Conservation (phyloP, 2,797 vertebrate genomes). For the Cirrhinus molitorella region DNA sequence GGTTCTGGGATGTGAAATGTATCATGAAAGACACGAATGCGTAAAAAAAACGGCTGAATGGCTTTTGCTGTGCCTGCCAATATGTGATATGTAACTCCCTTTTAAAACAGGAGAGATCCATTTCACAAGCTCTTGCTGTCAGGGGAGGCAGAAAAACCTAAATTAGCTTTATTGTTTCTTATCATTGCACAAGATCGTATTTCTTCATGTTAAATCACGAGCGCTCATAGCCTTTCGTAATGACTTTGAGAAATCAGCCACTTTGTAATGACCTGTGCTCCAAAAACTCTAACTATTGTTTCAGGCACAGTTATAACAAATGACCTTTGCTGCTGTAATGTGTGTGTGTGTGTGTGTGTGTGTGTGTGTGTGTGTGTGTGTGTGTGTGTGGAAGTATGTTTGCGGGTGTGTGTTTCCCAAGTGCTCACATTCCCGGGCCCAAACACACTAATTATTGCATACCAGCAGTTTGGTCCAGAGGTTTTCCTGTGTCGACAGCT, state of each 20-base stretch:
- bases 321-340: slow-evolving; percentile 47
- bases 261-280: slow-evolving; percentile 49
- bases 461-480: slow-evolving; percentile 54
- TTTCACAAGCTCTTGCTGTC: slow-evolving; percentile 37
- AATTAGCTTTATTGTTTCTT: slow-evolving; percentile 63
- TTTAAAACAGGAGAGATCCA: slow-evolving; percentile 36
- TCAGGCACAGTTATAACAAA: slow-evolving; percentile 46
- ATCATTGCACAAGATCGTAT: slow-evolving; percentile 50
- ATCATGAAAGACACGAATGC: slow-evolving; percentile 58
- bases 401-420: slow-evolving; percentile 31
- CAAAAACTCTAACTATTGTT: slow-evolving; percentile 42
- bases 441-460: slow-evolving; percentile 80
- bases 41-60: slow-evolving; percentile 36
- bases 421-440: slow-evolving; percentile 69
- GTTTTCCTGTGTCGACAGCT: slow-evolving; percentile 74
- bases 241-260: slow-evolving; percentile 44
- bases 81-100: slow-evolving; percentile 35
- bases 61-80: slow-evolving; percentile 37
- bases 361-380: slow-evolving; percentile 27
- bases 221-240: slow-evolving; percentile 38
- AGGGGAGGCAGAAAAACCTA: slow-evolving; percentile 72
- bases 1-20: slow-evolving; percentile 68
- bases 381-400: slow-evolving; percentile 36
- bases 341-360: slow-evolving; percentile 28
- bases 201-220: slow-evolving; percentile 43